A percentile compares a stretch with the other conserved stretches of the same genome.
phyloP scores from a whole-genome alignment of 1,140 invertebrate species.

The Achatina immaculata region DNA sequence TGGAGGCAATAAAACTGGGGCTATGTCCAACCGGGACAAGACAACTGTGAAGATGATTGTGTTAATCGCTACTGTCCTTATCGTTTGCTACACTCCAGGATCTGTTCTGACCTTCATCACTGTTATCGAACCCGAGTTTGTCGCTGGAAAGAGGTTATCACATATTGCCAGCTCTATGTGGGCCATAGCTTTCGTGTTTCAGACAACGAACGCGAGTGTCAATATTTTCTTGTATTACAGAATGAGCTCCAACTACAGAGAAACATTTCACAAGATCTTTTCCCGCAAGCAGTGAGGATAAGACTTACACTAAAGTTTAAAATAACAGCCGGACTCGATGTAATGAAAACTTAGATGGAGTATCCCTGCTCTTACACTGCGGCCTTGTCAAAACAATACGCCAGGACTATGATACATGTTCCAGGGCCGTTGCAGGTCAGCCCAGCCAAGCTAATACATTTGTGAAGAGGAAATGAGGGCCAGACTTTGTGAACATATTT shows the following conservation, averaged over 20 bases:
- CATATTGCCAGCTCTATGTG: neutral
- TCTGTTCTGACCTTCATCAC: too few species aligned
- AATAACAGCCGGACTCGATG: too few species aligned
- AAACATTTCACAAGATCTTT: neutral
- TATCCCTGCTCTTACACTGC: too few species aligned
- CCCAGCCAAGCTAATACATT: too few species aligned
- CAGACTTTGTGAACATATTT: too few species aligned
- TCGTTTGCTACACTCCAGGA: neutral
- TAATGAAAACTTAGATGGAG: too few species aligned
- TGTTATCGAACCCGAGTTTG: neutral
- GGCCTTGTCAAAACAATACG: too few species aligned
- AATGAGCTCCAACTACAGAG: conserved; percentile 3
- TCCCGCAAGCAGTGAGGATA: too few species aligned
- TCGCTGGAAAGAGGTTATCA: neutral
- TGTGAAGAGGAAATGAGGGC: too few species aligned
- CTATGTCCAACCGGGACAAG: neutral
- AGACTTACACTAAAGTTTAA: too few species aligned
- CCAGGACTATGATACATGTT: too few species aligned
- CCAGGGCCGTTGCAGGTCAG: too few species aligned
- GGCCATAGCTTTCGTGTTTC: neutral
- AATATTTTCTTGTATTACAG: conserved; percentile 11
- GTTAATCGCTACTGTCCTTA: neutral
- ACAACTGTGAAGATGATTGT: neutral
- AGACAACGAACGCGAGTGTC: neutral
- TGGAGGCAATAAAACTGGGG: neutral